Percentiles rank a stretch among this genome's conserved stretches.
phyloP scores from a whole-genome alignment of 2,888 invertebrate species.

The Trimorus sp. region DNA sequence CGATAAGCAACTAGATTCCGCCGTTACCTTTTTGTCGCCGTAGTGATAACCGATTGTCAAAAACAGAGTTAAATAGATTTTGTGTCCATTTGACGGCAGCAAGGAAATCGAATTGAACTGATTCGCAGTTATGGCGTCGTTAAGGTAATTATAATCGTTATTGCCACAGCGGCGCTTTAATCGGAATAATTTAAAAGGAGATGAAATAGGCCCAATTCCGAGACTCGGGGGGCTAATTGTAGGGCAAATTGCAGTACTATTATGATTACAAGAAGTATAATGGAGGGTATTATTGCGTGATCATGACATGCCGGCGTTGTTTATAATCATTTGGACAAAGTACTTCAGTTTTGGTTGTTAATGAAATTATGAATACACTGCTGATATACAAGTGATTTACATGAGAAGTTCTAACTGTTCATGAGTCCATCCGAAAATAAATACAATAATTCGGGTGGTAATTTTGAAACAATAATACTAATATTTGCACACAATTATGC shows the following conservation, averaged over 20 bases:
- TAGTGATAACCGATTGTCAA: constrained; percentile 4
- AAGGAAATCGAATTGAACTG: constrained; percentile 12
- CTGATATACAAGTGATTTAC: constrained; percentile 27
- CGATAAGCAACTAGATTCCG: constrained; percentile 2
- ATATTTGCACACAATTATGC: constrained; percentile 9
- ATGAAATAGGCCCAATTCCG: constrained; percentile 3
- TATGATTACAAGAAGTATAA: constrained; percentile 22
- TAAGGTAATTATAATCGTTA: constrained; percentile 14
- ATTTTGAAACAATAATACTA: constrained; percentile 18
- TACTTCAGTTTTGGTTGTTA: constrained; percentile 29
- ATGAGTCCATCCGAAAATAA: background rate
- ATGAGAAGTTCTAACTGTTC: constrained; percentile 2
- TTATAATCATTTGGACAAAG: constrained; percentile 23
- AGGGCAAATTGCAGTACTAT: constrained; percentile 23
- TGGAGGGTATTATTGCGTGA: constrained; percentile 9
- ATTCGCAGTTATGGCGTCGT: constrained; percentile 1
- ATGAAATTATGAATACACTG: constrained; percentile 9
- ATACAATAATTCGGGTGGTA: constrained; percentile 1
- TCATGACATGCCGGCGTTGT: background rate
- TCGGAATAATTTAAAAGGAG: constrained; percentile 20
- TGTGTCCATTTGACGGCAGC: background rate
- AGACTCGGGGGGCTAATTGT: constrained; percentile 31
- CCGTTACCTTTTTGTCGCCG: background rate
- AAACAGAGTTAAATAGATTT: constrained; percentile 11
- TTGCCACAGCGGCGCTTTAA: constrained; percentile 5